Base-by-base conservation (phyloP, 2,797 vertebrate genomes). In the Cheracebus regulus region DNA sequence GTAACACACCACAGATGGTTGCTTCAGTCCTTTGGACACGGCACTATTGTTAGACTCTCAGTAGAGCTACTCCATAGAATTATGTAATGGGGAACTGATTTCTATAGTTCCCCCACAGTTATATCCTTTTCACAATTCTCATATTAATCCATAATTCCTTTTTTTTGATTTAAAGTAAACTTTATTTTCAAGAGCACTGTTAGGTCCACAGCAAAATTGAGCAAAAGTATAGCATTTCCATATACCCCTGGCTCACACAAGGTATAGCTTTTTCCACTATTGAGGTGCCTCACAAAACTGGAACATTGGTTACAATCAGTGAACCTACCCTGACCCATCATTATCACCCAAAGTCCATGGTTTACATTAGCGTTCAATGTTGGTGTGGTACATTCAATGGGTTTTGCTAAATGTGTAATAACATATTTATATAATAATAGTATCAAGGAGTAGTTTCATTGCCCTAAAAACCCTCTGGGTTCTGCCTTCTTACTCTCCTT, bases 121-220 rank as follows among this genome's bases (percentile, higher is more conserved):
- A 64, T 3, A 70, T 19, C 8, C 7, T 82, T 70, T 80, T 86
- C 11, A 79, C 44, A 79, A 78, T 70, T 83, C 33, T 79, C 58
- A 80, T 24, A 67, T 4, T 80, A 61, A 92, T 44, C 19, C 24
- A 22, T 90, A 76, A 79, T 75, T 90, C 33, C 22, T 83, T 70
- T 72, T 52, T 3, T 58, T 61, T n/a, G 30, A 22, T 39, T 55
- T 55, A 80, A 57, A 93, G 73, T 50, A 90, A n/a, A 91, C 2
- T 93, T 41, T 46, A 52, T 64, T 57, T 75, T 90, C 48, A 48
- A 94, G 78, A 76, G 57, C 33, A 79, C 28, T 67, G 93, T 81
- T 39, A 36, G 14, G 22, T 58, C 92, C 28, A 55, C 26, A 78
- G 67, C 19, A 93, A 79, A 92, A 79, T 0, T 85, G 22, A 79